Evolutionary conservation across 1,140 invertebrate species (phyloP).

Genomic region (Belonocnema kinseyi): DNA sequence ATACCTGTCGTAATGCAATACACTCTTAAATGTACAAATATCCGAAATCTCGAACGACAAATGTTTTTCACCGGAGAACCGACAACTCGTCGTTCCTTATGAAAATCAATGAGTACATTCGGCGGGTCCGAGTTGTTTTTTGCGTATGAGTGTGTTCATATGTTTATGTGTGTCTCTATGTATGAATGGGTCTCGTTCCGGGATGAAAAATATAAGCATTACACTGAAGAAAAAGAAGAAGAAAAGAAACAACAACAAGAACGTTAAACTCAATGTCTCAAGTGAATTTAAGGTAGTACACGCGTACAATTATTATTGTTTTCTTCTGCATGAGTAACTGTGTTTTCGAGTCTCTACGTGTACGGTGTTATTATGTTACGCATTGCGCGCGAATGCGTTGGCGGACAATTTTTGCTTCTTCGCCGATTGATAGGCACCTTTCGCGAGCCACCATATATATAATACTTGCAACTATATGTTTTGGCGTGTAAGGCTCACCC

Average conservation of each 20-base stretch:
- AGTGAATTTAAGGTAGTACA: slow-evolving; percentile 70
- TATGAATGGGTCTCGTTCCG: not conserved
- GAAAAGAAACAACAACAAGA: slow-evolving; percentile 6
- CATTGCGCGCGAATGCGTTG: slow-evolving; percentile 50
- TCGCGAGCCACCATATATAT: slow-evolving; percentile 72
- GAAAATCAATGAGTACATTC: slow-evolving; percentile 2
- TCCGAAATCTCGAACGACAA: slow-evolving; percentile 19
- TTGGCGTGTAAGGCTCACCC: slow-evolving; percentile 66
- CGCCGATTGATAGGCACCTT: slow-evolving; percentile 65
- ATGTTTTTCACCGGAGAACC: slow-evolving; percentile 20
- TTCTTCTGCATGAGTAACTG: slow-evolving; percentile 61
- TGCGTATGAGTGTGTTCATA: not conserved
- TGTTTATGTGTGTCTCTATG: not conserved
- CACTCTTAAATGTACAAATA: slow-evolving; percentile 61
- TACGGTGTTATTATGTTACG: slow-evolving; percentile 56
- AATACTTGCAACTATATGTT: slow-evolving; percentile 73
- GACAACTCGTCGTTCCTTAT: not conserved
- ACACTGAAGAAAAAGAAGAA: slow-evolving; percentile 51
- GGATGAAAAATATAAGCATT: slow-evolving; percentile 57
- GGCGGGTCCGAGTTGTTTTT: not conserved
- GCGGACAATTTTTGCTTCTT: slow-evolving; percentile 61
- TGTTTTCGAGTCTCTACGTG: slow-evolving; percentile 62
- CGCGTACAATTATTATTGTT: slow-evolving; percentile 50
- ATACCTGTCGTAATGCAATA: slow-evolving; percentile 58
- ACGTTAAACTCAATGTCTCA: slow-evolving; percentile 72